Base-by-base conservation (phyloP, 2,113 vertebrate species). In the Leptobrachium leishanense region DNA sequence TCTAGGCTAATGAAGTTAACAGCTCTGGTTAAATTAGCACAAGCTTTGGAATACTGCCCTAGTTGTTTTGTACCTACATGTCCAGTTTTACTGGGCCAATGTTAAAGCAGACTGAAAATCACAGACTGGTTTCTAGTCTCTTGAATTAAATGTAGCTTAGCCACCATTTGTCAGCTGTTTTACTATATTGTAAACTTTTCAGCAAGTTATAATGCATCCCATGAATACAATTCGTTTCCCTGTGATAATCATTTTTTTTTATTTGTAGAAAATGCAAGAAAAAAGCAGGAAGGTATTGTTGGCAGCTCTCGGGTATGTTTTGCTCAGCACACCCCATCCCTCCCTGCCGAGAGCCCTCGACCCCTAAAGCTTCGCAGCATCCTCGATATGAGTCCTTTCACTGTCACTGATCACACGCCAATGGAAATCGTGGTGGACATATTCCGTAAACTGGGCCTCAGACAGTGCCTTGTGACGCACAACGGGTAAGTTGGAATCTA, bases 381-480 rank as follows among this genome's bases (percentile, higher is more conserved):
- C 83, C 94, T 99, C 70, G 98, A 99, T 85, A 98, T 99, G 97
- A 99, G 97, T 86, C 98, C 98, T 67, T 99, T 99, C 87, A 99
- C 98, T 2, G 96, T 99, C 88, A 99, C 97, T 1, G 98, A 99
- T 90, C 98, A 99, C 89, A 99, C 97, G 0, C 98, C 98, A 39
- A 99, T 99, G 98, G 98, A 99, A 90, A 99, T 99, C 7, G 98
- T 99, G 88, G 97, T 99, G 89, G 98, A 99, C 88, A 99, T 99
- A 86, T 99, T 99, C 92, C 93, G 98, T 20, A 99, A 99, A 87
- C 88, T 99, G 83, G 98, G 98, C 4, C 94, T 99, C 87, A 95
- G 98, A 86, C 98, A 99, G 93, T 99, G 97, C 91, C 95, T 99
- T 85, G 97, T 99, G 85, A 99, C 98, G 72, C 98, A 99, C 88